Evolutionary conservation across 2,113 vertebrate species (phyloP).

Genomic region (Pithys albifrons): DNA sequence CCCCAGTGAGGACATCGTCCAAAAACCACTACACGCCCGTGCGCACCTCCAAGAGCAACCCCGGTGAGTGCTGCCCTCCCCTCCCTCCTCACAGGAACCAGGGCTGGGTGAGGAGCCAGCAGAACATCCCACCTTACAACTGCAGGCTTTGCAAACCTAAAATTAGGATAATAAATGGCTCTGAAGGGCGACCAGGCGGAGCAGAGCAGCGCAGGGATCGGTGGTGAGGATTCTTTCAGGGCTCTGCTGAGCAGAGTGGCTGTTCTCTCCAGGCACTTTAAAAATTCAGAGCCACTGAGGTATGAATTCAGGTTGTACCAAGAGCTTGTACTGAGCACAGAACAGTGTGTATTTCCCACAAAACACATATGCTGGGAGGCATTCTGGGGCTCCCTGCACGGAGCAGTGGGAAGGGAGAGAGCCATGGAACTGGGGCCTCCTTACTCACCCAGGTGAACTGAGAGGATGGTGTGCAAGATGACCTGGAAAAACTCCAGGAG

Average conservation of each 20-base stretch:
- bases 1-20: conserved; percentile 89
- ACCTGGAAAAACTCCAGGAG: not conserved
- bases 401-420: not conserved
- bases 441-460: not conserved
- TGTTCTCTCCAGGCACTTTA: not conserved
- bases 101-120: not conserved
- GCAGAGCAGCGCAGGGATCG: not conserved
- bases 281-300: not conserved
- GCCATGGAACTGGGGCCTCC: fast-evolving
- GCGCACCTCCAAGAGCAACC: conserved; percentile 90
- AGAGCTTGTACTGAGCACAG: not conserved
- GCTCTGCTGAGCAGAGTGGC: not conserved
- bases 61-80: conserved; percentile 76
- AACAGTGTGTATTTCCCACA: not conserved
- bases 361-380: not conserved
- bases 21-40: conserved; percentile 98
- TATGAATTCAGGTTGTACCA: not conserved
- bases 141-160: not conserved
- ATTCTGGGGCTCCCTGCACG: not conserved
- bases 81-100: not conserved
- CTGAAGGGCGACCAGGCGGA: not conserved
- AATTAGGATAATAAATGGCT: not conserved
- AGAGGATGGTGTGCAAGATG: not conserved
- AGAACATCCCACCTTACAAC: not conserved
- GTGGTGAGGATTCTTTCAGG: not conserved